Conservation (phyloP, 2,888 invertebrate genomes). For the Caradrina kadenii region DNA sequence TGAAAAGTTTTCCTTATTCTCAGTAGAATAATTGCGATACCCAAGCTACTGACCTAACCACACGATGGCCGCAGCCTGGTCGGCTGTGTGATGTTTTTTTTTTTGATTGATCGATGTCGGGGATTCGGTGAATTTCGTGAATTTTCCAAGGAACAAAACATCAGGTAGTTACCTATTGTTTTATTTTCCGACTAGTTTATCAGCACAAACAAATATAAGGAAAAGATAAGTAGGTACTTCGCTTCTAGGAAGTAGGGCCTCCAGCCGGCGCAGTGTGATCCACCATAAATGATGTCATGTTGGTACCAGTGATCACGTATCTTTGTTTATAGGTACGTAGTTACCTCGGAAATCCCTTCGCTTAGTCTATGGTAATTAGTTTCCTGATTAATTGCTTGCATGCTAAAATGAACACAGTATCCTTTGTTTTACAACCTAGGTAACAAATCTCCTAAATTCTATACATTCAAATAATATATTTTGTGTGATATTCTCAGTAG, state of each 20-base stretch:
- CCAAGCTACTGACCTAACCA: too few relatives aligned
- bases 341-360: slow-evolving; percentile 39
- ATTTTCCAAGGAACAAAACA: not conserved
- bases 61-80: too few relatives aligned
- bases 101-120: not conserved
- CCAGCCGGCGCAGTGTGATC: not conserved
- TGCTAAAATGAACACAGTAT: not conserved
- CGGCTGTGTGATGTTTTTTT: too few relatives aligned
- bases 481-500: too few relatives aligned
- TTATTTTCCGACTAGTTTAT: slow-evolving; percentile 2
- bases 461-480: too few relatives aligned
- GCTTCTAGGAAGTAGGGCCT: slow-evolving; percentile 40
- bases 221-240: slow-evolving; percentile 22
- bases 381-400: slow-evolving; percentile 41
- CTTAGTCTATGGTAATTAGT: slow-evolving; percentile 20
- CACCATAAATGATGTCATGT: slow-evolving; percentile 36
- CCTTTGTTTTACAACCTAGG: too few relatives aligned
- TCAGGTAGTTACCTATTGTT: slow-evolving; percentile 8
- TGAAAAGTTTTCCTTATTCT: too few relatives aligned
- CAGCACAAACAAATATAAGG: slow-evolving; percentile 30
- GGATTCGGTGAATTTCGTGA: not conserved
- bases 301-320: slow-evolving; percentile 24
- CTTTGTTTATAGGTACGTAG: not conserved
- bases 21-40: too few relatives aligned
- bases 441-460: too few relatives aligned